Base-by-base conservation (phyloP, 2,888 invertebrate species). In the Panorpa germanica region DNA sequence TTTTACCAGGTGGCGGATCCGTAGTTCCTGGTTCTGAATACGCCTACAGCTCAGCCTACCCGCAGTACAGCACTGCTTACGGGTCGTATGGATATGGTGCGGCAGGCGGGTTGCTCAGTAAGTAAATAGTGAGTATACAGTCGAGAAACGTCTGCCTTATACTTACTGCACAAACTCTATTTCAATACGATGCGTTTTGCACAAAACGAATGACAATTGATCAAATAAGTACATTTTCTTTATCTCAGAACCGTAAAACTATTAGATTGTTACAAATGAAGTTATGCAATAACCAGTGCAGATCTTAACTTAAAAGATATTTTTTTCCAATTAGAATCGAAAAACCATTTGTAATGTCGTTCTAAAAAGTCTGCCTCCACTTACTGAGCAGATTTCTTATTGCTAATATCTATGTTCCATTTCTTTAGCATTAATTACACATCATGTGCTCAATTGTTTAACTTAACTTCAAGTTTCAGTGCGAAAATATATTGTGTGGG, bases 11-110 rank as follows among this genome's bases (percentile, higher is more conserved):
- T 41, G 66, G 70, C 37, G 65, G 67, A 33, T 58, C 65, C 16
- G 66, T 67, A 31, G 65, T 67, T 31, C 63, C 67, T 26, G 62
- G 59, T 21, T 52, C 66, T 32, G 75, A 76, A 46, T 76, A 76
- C 49, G 63, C 73, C 19, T 76, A 76, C 48, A 71, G 68, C 47
- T 68, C 75, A 33, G 67, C 70, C 39, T 83, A 83, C 61, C 44
- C 51, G 27, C 54, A 54, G 41, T 54, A 54, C 37, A 47, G 53
- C 10, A 47, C 52, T 26, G 48, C 53, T 5, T 63, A 65, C 37
- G 65, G 67, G 35, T 65, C 70, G 34, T 69, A 70, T 43, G 67
- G 68, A 34, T 70, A 70, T 49, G 65, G 68, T 40, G 58, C 65
- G 44, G 59, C 67, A 31, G 35, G 46, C 56, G 68, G 69, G 58